Percentiles rank a stretch among this genome's conserved stretches.
Evolutionary conservation across 2,113 vertebrate genomes (phyloP).

Genomic region (Zapus hudsonius): DNA sequence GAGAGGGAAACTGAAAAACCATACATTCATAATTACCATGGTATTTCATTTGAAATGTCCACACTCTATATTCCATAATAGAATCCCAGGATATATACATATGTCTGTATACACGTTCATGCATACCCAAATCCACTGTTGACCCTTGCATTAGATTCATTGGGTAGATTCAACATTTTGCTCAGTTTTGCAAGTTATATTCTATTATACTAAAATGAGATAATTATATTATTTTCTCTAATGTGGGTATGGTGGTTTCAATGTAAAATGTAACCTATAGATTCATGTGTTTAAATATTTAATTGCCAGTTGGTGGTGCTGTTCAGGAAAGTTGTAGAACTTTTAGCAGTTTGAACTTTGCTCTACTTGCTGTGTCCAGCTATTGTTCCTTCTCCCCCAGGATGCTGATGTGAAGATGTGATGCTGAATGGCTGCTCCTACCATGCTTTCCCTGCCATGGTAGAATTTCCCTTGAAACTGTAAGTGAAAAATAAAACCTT

Average conservation of each 20-base stretch:
- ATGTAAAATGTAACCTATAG: too few relatives aligned
- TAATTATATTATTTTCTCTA: not conserved
- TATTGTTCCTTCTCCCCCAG: too few relatives aligned
- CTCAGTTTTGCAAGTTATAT: not conserved
- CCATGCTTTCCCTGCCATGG: too few relatives aligned
- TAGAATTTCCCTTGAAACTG: too few relatives aligned
- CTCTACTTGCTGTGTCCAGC: too few relatives aligned
- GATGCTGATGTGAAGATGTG: too few relatives aligned
- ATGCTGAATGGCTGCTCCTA: too few relatives aligned
- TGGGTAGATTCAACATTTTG: not conserved
- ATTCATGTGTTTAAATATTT: too few relatives aligned
- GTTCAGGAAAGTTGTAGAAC: too few relatives aligned
- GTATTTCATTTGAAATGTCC: not conserved
- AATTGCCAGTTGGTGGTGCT: too few relatives aligned
- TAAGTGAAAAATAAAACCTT: too few relatives aligned
- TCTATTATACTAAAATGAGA: not conserved
- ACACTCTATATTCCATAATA: not conserved
- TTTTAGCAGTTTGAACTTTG: too few relatives aligned
- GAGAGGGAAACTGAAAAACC: not conserved
- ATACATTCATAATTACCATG: not conserved
- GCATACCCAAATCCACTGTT: not conserved
- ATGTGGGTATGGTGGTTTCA: not conserved
- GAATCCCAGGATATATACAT: not conserved
- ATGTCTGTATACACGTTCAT: not conserved
- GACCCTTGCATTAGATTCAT: not conserved